A percentile compares a stretch with the other conserved stretches of the same genome.
These are phyloP conservation scores for Lutjanus argentimaculatus DNA, from an alignment of 2,797 vertebrate species.

Conservation along the genomic window DNA sequence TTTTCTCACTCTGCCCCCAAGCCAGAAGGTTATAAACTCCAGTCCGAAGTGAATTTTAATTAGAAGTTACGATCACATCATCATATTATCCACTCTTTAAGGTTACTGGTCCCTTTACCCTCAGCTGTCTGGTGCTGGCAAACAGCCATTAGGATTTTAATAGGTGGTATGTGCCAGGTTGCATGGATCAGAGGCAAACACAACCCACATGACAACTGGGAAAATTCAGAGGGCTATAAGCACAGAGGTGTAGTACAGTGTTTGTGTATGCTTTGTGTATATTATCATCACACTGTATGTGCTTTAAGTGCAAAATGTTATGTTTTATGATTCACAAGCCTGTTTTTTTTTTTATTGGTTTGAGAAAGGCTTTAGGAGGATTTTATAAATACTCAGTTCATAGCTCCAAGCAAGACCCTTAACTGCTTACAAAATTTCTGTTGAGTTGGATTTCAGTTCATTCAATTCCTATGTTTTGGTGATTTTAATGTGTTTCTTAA, in stretches of 20 bases:
- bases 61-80: slow-evolving; percentile 46
- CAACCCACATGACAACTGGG: slow-evolving; percentile 10
- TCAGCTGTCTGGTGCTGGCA: slow-evolving; percentile 47
- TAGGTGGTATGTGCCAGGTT: slow-evolving; percentile 23
- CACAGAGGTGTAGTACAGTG: not conserved
- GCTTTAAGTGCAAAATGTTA: not conserved
- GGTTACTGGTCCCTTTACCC: slow-evolving; percentile 49
- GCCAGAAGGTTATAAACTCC: slow-evolving; percentile 48
- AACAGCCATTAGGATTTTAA: slow-evolving; percentile 51
- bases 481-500: not conserved
- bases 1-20: slow-evolving; percentile 15
- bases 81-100: slow-evolving; percentile 57
- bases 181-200: slow-evolving; percentile 36
- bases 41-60: slow-evolving; percentile 57
- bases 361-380: not conserved
- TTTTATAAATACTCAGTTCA: not conserved
- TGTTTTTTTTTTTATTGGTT: not conserved
- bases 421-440: no score
- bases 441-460: not conserved
- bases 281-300: not conserved
- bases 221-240: not conserved
- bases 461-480: not conserved
- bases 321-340: slow-evolving; percentile 4
- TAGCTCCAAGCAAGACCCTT: not conserved
- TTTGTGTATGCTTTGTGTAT: slow-evolving; percentile 3